Percentiles rank a stretch among this genome's conserved stretches.
Evolutionary conservation across 2,888 invertebrate species (phyloP).

Genomic region (Julus scanicus): DNA sequence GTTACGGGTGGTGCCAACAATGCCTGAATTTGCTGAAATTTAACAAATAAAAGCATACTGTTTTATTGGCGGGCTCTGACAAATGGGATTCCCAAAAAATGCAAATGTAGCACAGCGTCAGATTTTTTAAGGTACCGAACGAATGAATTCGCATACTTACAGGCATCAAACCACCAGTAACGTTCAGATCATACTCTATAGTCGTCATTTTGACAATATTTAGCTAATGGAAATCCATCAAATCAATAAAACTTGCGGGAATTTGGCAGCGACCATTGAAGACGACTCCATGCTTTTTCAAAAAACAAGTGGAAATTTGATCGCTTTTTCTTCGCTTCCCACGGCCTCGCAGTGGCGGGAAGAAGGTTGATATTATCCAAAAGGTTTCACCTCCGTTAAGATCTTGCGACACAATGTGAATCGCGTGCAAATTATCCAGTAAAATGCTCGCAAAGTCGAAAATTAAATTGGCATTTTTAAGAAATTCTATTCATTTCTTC

Average conservation of each 20-base stretch:
- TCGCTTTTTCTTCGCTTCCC: conserved; percentile 6
- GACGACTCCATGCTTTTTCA: conserved; percentile 50
- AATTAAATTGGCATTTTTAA: conserved; percentile 38
- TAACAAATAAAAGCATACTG: not conserved
- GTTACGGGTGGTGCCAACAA: conserved; percentile 88
- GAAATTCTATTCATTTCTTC: conserved; percentile 10
- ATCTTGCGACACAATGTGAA: not conserved
- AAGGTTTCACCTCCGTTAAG: not conserved
- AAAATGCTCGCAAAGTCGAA: not conserved
- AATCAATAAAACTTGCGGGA: conserved; percentile 45
- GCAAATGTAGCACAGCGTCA: not conserved
- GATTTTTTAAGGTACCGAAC: not conserved
- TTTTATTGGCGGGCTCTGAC: not conserved
- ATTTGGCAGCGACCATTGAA: not conserved
- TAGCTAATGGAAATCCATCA: not conserved
- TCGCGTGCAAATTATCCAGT: not conserved
- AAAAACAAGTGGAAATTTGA: conserved; percentile 45
- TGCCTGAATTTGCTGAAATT: conserved; percentile 83
- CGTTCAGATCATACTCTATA: conserved; percentile 80
- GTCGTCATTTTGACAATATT: conserved; percentile 69
- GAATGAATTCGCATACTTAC: conserved; percentile 70
- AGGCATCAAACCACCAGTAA: conserved; percentile 86
- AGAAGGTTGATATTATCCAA: not conserved
- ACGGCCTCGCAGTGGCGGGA: not conserved
- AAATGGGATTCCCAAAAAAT: not conserved